These are phyloP conservation scores for Porites cylindrica DNA, from an alignment of 92 coral and sea anemone species.

Conservation along the genomic window DNA sequence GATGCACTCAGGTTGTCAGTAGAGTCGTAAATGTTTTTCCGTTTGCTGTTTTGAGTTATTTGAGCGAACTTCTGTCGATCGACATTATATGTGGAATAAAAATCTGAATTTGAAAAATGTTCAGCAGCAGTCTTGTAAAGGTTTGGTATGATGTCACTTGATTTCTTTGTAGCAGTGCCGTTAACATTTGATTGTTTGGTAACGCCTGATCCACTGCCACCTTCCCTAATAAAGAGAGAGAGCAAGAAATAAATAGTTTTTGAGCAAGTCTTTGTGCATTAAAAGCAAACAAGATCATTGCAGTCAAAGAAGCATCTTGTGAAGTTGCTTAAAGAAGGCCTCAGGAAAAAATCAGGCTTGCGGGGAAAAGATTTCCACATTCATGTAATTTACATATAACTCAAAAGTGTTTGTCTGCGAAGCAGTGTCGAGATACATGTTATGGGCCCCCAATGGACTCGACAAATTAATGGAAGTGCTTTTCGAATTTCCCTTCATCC, in stretches of 20 bases:
- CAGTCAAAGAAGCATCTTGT: no score
- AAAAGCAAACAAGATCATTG: neutral
- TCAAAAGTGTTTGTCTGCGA: no score
- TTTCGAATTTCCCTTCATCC: no score
- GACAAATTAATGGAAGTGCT: no score
- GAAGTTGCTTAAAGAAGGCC: no score
- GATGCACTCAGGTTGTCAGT: conserved; percentile 83
- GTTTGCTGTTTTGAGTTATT: conserved; percentile 45
- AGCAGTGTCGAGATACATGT: no score
- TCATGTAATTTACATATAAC: no score
- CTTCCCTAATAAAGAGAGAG: conserved; percentile 7
- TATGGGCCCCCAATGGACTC: no score
- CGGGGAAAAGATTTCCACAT: no score
- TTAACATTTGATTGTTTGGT: conserved; percentile 14
- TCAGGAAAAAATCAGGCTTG: no score
- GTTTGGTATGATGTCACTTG: conserved; percentile 61
- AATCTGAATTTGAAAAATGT: conserved; percentile 65
- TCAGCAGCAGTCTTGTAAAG: conserved; percentile 79
- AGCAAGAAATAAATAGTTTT: neutral
- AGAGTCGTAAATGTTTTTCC: conserved; percentile 23
- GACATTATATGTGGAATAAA: conserved; percentile 82
- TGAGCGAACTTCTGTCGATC: conserved; percentile 70
- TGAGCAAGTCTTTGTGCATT: neutral
- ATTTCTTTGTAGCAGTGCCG: conserved; percentile 24
- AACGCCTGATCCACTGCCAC: neutral